Conservation (phyloP, 2,113 vertebrate species). For the Rafetus swinhoei region DNA sequence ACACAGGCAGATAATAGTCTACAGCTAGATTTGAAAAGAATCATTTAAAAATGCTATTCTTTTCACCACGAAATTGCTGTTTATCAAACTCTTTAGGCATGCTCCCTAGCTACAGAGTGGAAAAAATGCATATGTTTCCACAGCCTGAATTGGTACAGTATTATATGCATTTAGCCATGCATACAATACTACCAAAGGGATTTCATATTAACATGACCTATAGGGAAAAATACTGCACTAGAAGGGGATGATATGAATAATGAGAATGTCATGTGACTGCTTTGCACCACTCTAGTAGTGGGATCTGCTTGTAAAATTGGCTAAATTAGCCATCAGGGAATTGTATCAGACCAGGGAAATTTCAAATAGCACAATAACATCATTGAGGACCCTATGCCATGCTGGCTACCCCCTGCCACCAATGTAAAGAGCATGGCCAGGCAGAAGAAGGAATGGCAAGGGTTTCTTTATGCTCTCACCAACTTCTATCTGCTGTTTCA, state of each 20-base stretch:
- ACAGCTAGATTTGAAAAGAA: constrained; percentile 1
- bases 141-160: not conserved
- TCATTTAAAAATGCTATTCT: constrained; percentile 28
- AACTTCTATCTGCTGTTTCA: not conserved
- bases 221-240: not conserved
- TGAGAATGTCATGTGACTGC: not conserved
- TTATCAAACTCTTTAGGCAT: not conserved
- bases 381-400: rapidly evolving
- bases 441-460: rapidly evolving
- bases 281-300: rapidly evolving
- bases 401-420: not conserved
- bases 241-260: not conserved
- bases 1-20: not conserved
- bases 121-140: not conserved
- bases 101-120: not conserved
- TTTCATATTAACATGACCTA: not conserved
- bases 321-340: not conserved
- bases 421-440: rapidly evolving
- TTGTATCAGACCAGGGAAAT: not conserved
- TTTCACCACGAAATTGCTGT: constrained; percentile 5
- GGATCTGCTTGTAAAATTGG: not conserved
- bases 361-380: not conserved
- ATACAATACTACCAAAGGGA: not conserved
- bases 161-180: not conserved
- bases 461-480: not conserved